Evolutionary conservation across 1,140 invertebrate species (phyloP).

Genomic region (Listronotus bonariensis): DNA sequence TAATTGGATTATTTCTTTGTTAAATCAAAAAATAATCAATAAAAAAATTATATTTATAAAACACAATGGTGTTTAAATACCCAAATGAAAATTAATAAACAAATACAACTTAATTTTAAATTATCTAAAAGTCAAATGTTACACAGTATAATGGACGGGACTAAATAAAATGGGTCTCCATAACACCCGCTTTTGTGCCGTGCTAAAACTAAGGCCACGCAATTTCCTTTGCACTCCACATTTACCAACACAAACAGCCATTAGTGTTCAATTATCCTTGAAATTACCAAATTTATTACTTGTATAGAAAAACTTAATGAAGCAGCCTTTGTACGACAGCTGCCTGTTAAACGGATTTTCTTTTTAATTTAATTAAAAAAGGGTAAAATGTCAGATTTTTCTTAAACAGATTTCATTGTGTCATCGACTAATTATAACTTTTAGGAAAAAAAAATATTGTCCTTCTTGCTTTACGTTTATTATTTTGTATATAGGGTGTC

Average conservation of each 20-base stretch:
- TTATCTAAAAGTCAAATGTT: too few species aligned
- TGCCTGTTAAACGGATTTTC: constrained; percentile 20
- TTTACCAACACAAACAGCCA: constrained; percentile 38
- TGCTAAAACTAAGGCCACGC: constrained; percentile 19
- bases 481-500: too few species aligned
- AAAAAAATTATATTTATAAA: too few species aligned
- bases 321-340: constrained; percentile 21
- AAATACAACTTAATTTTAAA: too few species aligned
- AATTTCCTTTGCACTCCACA: constrained; percentile 38
- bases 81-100: too few species aligned
- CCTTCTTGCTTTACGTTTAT: too few species aligned
- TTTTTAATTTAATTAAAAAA: constrained; percentile 27
- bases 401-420: neutral
- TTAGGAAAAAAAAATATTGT: too few species aligned
- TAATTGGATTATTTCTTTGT: too few species aligned
- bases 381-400: neutral
- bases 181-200: constrained; percentile 5
- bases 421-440: too few species aligned
- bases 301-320: constrained; percentile 30
- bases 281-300: constrained; percentile 38
- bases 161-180: neutral
- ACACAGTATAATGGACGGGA: too few species aligned
- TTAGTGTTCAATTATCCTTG: constrained; percentile 39
- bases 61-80: too few species aligned
- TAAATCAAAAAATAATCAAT: too few species aligned